Base-by-base conservation (phyloP, 92 coral and sea anemone species). In the Porites evermanni region DNA sequence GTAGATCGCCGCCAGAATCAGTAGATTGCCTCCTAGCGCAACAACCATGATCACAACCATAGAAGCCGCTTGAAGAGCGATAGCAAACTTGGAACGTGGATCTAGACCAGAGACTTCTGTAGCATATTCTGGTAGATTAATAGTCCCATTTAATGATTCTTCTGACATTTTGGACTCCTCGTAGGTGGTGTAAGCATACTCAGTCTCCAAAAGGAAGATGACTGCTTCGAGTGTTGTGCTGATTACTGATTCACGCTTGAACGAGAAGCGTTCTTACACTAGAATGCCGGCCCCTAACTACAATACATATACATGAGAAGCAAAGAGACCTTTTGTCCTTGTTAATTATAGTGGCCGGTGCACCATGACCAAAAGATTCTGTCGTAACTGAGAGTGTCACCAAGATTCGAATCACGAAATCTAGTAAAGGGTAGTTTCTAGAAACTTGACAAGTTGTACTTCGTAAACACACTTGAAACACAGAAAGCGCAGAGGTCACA, bases 1-100 rank as follows among this genome's bases (percentile, higher is more conserved):
- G 86, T 94, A 94, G 20, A 96, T 89, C 13, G 96, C 95, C 44
- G 82, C 68, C 5, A 96, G 92, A 70, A 96, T 92, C 44, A 94
- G 86, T 7, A 92, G 86, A 91, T 96, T 96, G 64, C 96, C 96
- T 12, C 72, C 56, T 11, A 90, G 72, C 32, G 96, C 94, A 47
- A 91, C 78, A 1, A 93, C 26, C 23, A 94, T 87, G 16, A 96
- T 96, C 2, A 91, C 44, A 17, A 86, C 92, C 97, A 96, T 90
- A 7, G 86, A 88, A 13, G 83, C 66, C 0, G 97, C 95, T 85
- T 96, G 98, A 10, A 96, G 21, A 23, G 89, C 79, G 16, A 92
- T 78, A n/a, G 91, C 97, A 11, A 60, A 93, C 32, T 79, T 72
- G 10, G 89, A 66, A 1, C 96, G 84, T 4, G 72, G 12, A 73